Base-by-base conservation (phyloP, 2,113 vertebrate genomes). In the Oxyura jamaicensis region DNA sequence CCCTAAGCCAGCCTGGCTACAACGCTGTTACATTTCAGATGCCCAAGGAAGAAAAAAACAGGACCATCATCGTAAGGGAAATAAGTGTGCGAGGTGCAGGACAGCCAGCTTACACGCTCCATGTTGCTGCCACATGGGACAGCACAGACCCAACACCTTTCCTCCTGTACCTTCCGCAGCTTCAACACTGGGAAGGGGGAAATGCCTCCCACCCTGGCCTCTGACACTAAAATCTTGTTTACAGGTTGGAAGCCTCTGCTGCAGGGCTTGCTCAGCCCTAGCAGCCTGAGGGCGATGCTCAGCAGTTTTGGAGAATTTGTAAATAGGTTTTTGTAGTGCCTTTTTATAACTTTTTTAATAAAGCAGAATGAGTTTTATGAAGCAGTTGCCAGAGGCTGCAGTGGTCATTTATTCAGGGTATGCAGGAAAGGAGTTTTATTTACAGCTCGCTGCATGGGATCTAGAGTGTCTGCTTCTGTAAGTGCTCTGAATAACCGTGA, bases 301-400 rank as follows among this genome's bases (percentile, higher is more conserved):
- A 91, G 68, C 72, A 83, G 35, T 58, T 69, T 55, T 60, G 18
- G 72, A 86, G 90, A 74, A 60, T 39, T 55, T 95, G 80, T 96
- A 93, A 59, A 97, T 59, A 84, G 35, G 14, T 66, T 91, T 91
- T 93, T 93, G 58, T 85, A 95, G 88, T 50, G 80, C 73, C 55
- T 79, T 96, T 86, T 80, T 88, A 13, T 92, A 93, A 91, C 86
- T 93, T 95, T 95, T 92, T 67, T 96, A 97, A 96, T 96, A 97
- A 96, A 97, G 53, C 69, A 82, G 63, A 90, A 15, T 31, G 9
- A 75, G 25, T 77, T 96, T 93, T 76, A 84, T 35, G 26, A 94
- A 91, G 50, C 41, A 71, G 39, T 46, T 83, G 56, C 52, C 52
- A 68, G 31, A 81, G 62, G 8, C 11, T 74, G 10, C 18, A 16